Evolutionary conservation across 2,797 vertebrate species (phyloP), one percentile per base, ranked within the genome.

Genomic region (Scarus forsteni): DNA sequence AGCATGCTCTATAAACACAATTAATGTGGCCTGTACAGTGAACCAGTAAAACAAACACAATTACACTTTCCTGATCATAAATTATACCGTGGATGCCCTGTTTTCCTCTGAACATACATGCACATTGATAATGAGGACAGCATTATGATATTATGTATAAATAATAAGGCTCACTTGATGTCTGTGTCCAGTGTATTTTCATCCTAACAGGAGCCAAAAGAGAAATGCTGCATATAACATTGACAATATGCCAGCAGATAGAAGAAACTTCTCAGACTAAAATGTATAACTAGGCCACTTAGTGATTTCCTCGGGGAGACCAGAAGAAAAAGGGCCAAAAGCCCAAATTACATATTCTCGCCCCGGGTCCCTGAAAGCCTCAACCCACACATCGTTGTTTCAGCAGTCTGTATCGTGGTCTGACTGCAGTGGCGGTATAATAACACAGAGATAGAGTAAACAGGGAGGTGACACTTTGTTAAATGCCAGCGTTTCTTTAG

Each of bases 161-260:
- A 84, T 72, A 70, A 76, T 67, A 39, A 7, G 7, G 38, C 38
- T 60, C 8, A 48, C 62, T 57, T 74, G 44, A 40, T 60, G 62
- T 35, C 56, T 66, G 39, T 62, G 16, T 51, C 49, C 19, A 10
- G 72, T 66, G 18, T n/a, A 73, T 81, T 51, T 14, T 36, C 55
- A n/a, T 58, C 16, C 50, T 74, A 61, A 67, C 58, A 50, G 67
- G 42, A 63, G 39, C 39, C 42, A 15, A 0, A 10, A 43, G 36
- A 59, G 51, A 52, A 57, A 70, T 63, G 34, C 68, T 45, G 60
- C 3, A 46, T 71, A 80, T 49, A 69, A 58, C 73, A 80, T 53
- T 74, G 83, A 80, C 63, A 65, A 49, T 67, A 42, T 10, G 70
- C 75, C 73, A 71, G 56, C 73, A 71, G 75, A 79, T 74, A 79